Evolutionary conservation across 2,797 vertebrate species (phyloP).

Genomic region (Enteromius fasciolatus): DNA sequence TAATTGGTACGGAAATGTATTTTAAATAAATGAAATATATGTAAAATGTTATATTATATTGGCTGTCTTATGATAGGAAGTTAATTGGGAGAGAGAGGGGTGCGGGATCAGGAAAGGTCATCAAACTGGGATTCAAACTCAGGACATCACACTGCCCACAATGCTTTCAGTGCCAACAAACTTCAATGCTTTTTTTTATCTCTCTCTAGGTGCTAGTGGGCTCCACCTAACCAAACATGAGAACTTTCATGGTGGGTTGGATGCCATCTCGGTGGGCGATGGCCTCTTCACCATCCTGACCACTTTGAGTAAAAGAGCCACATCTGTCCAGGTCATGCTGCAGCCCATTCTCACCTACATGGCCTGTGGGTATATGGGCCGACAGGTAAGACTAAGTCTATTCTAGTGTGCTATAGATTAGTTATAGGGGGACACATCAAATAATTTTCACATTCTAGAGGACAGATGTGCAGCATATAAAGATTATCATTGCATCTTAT

Average conservation of each 20-base stretch:
- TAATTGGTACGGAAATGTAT: conserved; percentile 87
- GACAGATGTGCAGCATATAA: neutral
- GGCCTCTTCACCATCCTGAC: conserved; percentile 97
- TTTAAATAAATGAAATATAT: neutral
- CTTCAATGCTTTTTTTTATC: neutral
- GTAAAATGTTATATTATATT: no score
- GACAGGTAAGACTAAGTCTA: conserved; percentile 82
- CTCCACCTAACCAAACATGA: conserved; percentile 98
- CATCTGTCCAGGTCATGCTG: conserved; percentile 96
- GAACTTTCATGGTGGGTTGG: conserved; percentile 96
- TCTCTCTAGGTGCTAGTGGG: conserved; percentile 89
- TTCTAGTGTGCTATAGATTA: neutral
- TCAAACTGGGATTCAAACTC: neutral
- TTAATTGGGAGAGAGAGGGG: neutral
- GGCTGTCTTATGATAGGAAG: neutral
- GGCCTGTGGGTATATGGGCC: conserved; percentile 99
- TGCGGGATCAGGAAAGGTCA: no score
- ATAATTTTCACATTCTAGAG: neutral
- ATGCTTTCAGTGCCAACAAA: neutral
- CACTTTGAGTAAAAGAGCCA: conserved; percentile 96
- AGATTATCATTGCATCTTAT: neutral
- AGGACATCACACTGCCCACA: neutral
- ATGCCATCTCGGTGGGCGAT: conserved; percentile 97
- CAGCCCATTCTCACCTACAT: conserved; percentile 99
- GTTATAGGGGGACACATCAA: neutral